Percentiles rank a stretch among this genome's conserved stretches.
Evolutionary conservation across 23 tunicate genomes (phyloP).

Genomic region (Ascidia mentula): DNA sequence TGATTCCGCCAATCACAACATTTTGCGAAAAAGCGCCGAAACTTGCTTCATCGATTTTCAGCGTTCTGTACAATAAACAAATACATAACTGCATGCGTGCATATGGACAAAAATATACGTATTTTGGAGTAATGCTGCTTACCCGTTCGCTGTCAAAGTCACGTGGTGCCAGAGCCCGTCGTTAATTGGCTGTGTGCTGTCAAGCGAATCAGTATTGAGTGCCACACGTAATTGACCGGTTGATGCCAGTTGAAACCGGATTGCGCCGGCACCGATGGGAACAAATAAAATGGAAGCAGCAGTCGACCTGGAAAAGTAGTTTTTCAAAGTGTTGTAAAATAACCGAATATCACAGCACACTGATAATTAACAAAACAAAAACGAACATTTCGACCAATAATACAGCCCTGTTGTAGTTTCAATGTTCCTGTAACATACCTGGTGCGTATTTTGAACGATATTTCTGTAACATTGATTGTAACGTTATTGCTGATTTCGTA

Average conservation of each 20-base stretch:
- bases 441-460: constrained; percentile 27
- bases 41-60: not conserved
- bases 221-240: constrained; percentile 15
- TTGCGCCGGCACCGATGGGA: constrained; percentile 19
- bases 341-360: too few relatives aligned
- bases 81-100: not conserved
- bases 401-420: too few relatives aligned
- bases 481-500: not conserved
- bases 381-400: too few relatives aligned
- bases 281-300: constrained; percentile 11
- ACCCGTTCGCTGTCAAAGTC: not conserved
- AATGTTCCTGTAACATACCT: too few relatives aligned
- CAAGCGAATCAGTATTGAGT: not conserved
- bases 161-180: constrained; percentile 44
- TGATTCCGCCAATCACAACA: not conserved
- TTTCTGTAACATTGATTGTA: not conserved
- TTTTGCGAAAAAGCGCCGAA: not conserved
- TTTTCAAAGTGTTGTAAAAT: too few relatives aligned
- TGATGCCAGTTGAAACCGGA: constrained; percentile 29
- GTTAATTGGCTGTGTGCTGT: constrained; percentile 1
- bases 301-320: constrained; percentile 32
- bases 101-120: not conserved
- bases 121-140: not conserved
- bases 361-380: too few relatives aligned
- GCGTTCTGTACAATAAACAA: not conserved